Evolutionary conservation across 2,888 invertebrate species (phyloP), one percentile per base, ranked within the genome.

Genomic region (Mantis religiosa): DNA sequence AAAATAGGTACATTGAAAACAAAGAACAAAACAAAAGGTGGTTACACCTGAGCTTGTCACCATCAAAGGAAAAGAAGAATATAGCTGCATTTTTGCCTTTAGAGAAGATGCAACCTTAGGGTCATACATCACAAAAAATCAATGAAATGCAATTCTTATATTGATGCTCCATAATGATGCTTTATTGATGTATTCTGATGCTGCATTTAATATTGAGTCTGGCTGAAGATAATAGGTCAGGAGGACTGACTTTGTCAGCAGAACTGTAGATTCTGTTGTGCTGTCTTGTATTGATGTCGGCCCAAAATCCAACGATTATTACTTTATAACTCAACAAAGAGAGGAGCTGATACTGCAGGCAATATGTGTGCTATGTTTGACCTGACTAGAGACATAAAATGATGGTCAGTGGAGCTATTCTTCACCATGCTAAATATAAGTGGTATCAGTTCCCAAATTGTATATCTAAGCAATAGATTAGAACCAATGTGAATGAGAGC

Each of bases 1-100:
- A n/a, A n/a, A n/a, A n/a, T 88, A 28, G 90, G 90, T 83, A 90
- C 89, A 1, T 9, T 89, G 20, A 54, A 85, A 85, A 90, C 89
- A n/a, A n/a, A n/a, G n/a, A n/a, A n/a, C n/a, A n/a, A 88, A 90
- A 89, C 28, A 87, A 87, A 30, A 34, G 54, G 20, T 4, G 4
- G 30, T 30, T 30, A 4, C 30, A 2, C 30, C 30, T 30, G 30
- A 30, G 4, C 30, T 30, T 30, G 30, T 4, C 2, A 4, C 30
- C 30, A 30, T 4, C 30, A 30, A 30, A 30, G 30, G 4, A 3
- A 30, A 4, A 30, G 54, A 54, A n/a, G 47, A 84, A 34, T 34
- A 89, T 85, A 89, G 54, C 28, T 89, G 89, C 54, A 89, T 85
- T 81, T 89, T 89, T 82, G 87, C 83, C 28, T 89, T 89, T 84